Evolutionary conservation across 2,113 vertebrate genomes (phyloP), one percentile per base, ranked within the genome.

Genomic region (Tachycineta bicolor): DNA sequence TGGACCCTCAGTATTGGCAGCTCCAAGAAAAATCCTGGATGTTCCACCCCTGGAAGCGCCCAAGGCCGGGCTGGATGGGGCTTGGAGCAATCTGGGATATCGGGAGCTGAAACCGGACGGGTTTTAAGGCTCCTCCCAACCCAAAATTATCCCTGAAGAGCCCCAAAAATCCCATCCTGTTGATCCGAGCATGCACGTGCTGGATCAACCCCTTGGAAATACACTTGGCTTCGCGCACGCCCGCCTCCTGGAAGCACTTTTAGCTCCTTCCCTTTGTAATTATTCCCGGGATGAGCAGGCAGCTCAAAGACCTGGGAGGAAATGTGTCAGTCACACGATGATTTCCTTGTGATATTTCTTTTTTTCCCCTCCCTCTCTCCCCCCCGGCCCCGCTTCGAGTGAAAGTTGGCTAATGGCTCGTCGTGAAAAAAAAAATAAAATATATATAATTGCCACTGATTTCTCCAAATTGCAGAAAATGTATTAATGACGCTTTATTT

Each of bases 381-480:
- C 3, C 19, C 15, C 5, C 7, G 0, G 2, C 8, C 9, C n/a
- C 46, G 11, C 64, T 71, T 46, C 73, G 64, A 81, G 85, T 79
- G 90, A 85, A 96, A 94, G 79, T 91, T 87, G 92, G 83, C 88
- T 96, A 93, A 96, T 94, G 91, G 95, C 86, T 96, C 91, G 28
- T 90, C 89, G 64, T 49, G 33, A 44, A 75, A 84, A 60, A 58
- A 37, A 44, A 75, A 84, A 60, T n/a, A 58, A 58, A 37, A 37
- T 37, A 37, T 37, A 37, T 37, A 37, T 96, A 96, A 97, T 96
- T 96, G 96, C 93, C 39, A 3, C 95, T 96, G 92, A 97, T 97
- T 97, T 96, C 87, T 89, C 89, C 94, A 94, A 95, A 97, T 96
- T 95, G 96, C 93, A 80, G 80, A 92, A 97, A 96, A 97, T 82